Evolutionary conservation across 1,140 invertebrate species (phyloP).

Genomic region (Drosophila parabipectinata): DNA sequence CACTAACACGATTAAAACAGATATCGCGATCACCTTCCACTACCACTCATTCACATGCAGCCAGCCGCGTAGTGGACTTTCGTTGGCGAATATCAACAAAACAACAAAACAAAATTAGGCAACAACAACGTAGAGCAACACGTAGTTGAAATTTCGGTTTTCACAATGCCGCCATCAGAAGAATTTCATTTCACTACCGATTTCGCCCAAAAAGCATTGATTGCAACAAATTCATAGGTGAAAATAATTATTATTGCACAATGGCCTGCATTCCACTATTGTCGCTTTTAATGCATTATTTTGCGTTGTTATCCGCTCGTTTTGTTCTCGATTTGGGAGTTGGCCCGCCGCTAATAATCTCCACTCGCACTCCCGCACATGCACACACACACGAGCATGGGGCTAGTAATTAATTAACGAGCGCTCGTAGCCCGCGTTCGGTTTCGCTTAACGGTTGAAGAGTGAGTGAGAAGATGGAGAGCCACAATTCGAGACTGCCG

Average conservation of each 20-base stretch:
- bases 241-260: slow-evolving; percentile 41
- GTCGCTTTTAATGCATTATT: slow-evolving; percentile 37
- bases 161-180: slow-evolving; percentile 43
- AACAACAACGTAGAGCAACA: slow-evolving; percentile 56
- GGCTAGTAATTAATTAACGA: slow-evolving; percentile 24
- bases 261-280: slow-evolving; percentile 26
- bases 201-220: slow-evolving; percentile 15
- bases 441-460: slow-evolving; percentile 6
- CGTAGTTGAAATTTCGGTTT: slow-evolving; percentile 63
- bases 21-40: slow-evolving; percentile 10
- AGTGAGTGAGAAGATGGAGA: background rate
- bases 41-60: slow-evolving; percentile 19
- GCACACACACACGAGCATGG: slow-evolving; percentile 37
- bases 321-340: slow-evolving; percentile 76
- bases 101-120: slow-evolving; percentile 47
- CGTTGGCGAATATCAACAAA: slow-evolving; percentile 65
- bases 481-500: too few species aligned
- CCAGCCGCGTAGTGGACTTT: slow-evolving; percentile 55
- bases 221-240: slow-evolving; percentile 14
- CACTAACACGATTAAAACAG: slow-evolving; percentile 14
- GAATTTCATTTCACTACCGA: slow-evolving; percentile 36
- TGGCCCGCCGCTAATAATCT: slow-evolving; percentile 62
- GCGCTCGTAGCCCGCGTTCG: slow-evolving; percentile 11
- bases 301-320: slow-evolving; percentile 30
- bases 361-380: slow-evolving; percentile 52